Base-by-base conservation (phyloP, 2,888 invertebrate genomes). In the Yponomeuta sedellus region DNA sequence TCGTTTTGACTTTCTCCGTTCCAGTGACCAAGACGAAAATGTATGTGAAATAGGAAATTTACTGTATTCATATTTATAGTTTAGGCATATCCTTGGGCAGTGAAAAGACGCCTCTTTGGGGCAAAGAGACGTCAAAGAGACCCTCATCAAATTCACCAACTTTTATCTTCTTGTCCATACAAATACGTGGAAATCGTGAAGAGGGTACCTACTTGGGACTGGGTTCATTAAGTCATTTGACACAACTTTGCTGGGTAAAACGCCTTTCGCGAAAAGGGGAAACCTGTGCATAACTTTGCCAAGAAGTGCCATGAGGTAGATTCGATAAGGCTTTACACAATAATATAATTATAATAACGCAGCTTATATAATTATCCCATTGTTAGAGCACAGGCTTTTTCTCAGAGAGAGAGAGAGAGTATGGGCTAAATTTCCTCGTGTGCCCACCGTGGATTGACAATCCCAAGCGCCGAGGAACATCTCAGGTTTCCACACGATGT, bases 181-280 rank as follows among this genome's bases (percentile, higher is more conserved):
- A 63, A 63, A 44, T 61, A 28, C 28, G 25, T n/a, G 61, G 28
- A 28, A 25, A 40, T 63, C 34, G 28, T 63, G 63, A 63, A 63
- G 44, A 63, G 63, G 63, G 63, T 63, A 28, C 5, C 2, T 28
- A 28, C 25, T 16, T 28, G 44, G 12, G 44, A 20, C 44, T 28
- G n/a, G 25, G 61, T 63, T 63, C 40, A 63, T 63, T 63, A 63
- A 44, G 44, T 63, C 44, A 44, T 63, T 44, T 63, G 63, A 63
- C 63, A 52, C 44, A 52, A 52, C 44, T 52, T 52, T 52, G 16
- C 16, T 1, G 44, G 44, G 10, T 44, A 44, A 12, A 44, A 44
- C 10, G 44, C 2, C 34, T 34, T 34, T 34, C 34, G 34, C 34
- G 34, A 34, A 34, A 34, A 34, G 34, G 6, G 1, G 34, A 52